phyloP scores from a whole-genome alignment of 2,888 invertebrate genomes.

The Drosophila cyrtoloma region DNA sequence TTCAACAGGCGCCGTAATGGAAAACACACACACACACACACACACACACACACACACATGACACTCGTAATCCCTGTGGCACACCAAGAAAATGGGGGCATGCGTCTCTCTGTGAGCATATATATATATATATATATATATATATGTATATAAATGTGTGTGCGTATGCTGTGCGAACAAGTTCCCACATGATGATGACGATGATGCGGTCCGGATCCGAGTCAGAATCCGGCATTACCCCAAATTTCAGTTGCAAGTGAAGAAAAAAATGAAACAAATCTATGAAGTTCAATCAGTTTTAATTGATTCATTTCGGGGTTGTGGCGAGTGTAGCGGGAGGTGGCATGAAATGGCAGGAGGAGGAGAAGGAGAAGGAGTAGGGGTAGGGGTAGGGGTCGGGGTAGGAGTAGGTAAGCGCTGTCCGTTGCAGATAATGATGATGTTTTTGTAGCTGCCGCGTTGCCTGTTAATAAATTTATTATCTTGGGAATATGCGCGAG shows the following conservation, averaged over 20 bases:
- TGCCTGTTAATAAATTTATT: conserved; percentile 82
- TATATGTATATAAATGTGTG: not conserved
- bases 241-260: conserved; percentile 54
- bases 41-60: conserved; percentile 18
- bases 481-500: conserved; percentile 76
- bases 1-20: conserved; percentile 76
- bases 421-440: conserved; percentile 61
- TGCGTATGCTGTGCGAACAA: conserved; percentile 27
- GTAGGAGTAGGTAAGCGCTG: conserved; percentile 14
- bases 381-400: not conserved
- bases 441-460: conserved; percentile 43
- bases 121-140: no score
- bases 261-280: conserved; percentile 56
- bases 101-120: not conserved
- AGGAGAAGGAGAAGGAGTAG: not conserved
- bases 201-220: conserved; percentile 50
- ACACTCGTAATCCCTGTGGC: conserved; percentile 53
- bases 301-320: conserved; percentile 82
- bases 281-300: conserved; percentile 83
- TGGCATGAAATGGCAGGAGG: not conserved
- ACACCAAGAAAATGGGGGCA: conserved; percentile 61
- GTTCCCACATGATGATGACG: conserved; percentile 46
- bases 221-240: conserved; percentile 63
- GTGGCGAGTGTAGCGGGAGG: conserved; percentile 17
- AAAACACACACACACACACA: conserved; percentile 22